Evolutionary conservation across 2,113 vertebrate species (phyloP), one percentile per base, ranked within the genome.

Genomic region (Falco punctatus): DNA sequence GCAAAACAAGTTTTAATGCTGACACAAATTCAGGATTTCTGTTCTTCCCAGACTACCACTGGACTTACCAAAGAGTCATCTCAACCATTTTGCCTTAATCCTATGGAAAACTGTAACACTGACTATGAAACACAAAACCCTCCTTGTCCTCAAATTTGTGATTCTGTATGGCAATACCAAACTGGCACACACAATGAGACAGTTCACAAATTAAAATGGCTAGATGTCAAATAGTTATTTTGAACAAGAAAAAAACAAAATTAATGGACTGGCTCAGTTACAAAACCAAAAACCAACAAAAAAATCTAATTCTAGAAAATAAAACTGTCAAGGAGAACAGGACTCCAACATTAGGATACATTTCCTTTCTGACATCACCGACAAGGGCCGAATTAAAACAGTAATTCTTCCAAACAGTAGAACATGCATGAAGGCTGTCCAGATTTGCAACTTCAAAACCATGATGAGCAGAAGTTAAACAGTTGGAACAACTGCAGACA

Each of bases 401-500:
- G 23, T 2, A 66, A 10, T 26, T 75, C 62, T 85, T 88, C 46
- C 74, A 75, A 92, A 52, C 11, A 27, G 38, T 74, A 74, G 48
- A 13, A 28, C n/a, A 54, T 2, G 7, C 22, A 80, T 15, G 16
- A 11, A 85, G 65, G 46, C 46, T n/a, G 64, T 19, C 38, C 30
- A 71, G 44, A 49, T 71, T n/a, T 75, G 46, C 51, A 48, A 81
- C 51, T 86, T 23, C 51, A 72, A 81, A 81, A n/a, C 9, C 52
- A 38, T 3, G 33, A 70, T 24, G 52, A 81, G 27, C 26, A 59
- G 52, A 65, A 67, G 32, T 51, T 40, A 38, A 84, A 88, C 24
- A 61, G 23, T 0, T 20, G 15, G 23, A 61, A 71, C 48, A 82
- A 40, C 0, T 40, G 38, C 33, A 71, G 51, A 44, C 0, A 2